Evolutionary conservation across 2,888 invertebrate species (phyloP).

Genomic region (Oscheius sp.): DNA sequence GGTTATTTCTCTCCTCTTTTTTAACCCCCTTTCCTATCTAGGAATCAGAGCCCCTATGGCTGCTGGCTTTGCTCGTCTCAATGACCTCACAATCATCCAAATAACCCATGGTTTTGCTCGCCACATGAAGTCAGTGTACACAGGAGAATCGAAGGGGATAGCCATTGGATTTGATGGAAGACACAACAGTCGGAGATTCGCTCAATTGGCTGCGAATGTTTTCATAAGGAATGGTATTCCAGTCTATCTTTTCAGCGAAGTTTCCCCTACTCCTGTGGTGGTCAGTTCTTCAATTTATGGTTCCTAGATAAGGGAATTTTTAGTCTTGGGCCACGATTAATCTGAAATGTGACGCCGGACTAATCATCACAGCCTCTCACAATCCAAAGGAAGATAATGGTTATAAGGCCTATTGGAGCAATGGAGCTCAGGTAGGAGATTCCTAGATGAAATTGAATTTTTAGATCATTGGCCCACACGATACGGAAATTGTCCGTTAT

Average conservation of each 20-base stretch:
- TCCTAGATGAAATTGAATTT: background rate
- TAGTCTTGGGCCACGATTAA: conserved; percentile 82
- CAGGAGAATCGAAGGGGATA: conserved; percentile 49
- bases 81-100: conserved; percentile 90
- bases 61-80: conserved; percentile 91
- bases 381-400: conserved; percentile 95
- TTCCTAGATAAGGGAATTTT: conserved; percentile 30
- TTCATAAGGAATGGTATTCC: conserved; percentile 81
- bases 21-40: conserved; percentile 41
- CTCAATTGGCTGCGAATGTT: conserved; percentile 85
- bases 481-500: conserved; percentile 83
- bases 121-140: conserved; percentile 44
- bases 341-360: conserved; percentile 82
- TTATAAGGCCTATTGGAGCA: conserved; percentile 93
- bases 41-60: conserved; percentile 89
- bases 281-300: conserved; percentile 64
- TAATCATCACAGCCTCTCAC: conserved; percentile 91
- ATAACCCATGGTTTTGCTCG: conserved; percentile 75
- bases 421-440: conserved; percentile 81
- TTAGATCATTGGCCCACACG: conserved; percentile 89
- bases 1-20: conserved; percentile 57
- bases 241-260: conserved; percentile 83
- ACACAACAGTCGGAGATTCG: conserved; percentile 78
- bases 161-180: conserved; percentile 69
- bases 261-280: conserved; percentile 91